These are phyloP conservation scores for Tautogolabrus adspersus DNA, from an alignment of 2,113 vertebrate species.

Conservation along the genomic window DNA sequence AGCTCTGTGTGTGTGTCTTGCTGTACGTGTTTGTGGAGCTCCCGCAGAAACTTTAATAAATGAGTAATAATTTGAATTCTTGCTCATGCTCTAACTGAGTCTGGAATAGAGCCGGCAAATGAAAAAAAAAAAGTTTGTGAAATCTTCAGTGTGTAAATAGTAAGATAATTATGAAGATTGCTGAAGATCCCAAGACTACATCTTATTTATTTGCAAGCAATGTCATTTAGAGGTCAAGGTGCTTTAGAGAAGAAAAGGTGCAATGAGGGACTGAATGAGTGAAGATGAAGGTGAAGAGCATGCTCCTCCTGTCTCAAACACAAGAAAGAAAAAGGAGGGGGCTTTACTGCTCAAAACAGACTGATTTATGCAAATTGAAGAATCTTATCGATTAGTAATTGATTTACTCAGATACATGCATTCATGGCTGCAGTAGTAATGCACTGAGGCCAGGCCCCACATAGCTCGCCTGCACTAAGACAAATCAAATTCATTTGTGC, in stretches of 20 bases:
- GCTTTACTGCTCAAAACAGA: constrained; percentile 12
- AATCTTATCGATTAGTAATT: constrained; percentile 79
- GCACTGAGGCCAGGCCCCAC: constrained; percentile 41
- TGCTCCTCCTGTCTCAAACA: constrained; percentile 1
- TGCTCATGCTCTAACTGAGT: neutral
- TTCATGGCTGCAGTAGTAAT: constrained; percentile 37
- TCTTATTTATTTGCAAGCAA: constrained; percentile 27
- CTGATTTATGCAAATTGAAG: constrained; percentile 81
- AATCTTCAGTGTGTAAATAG: constrained; percentile 3
- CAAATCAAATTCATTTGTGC: constrained; percentile 82
- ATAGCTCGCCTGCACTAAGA: constrained; percentile 52
- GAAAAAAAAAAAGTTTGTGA: neutral
- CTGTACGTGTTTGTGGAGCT: too few species aligned
- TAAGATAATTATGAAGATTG: neutral
- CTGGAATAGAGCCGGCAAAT: neutral
- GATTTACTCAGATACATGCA: constrained; percentile 76
- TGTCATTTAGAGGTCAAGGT: constrained; percentile 43
- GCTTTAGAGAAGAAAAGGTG: neutral
- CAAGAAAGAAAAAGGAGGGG: constrained; percentile 1
- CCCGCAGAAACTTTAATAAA: neutral
- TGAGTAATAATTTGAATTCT: neutral
- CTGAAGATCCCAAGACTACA: neutral
- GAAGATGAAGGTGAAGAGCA: constrained; percentile 41
- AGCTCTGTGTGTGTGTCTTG: too few species aligned
- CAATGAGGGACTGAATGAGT: constrained; percentile 2